Evolutionary conservation across 2,797 vertebrate species (phyloP).

Genomic region (Danio tinwini): DNA sequence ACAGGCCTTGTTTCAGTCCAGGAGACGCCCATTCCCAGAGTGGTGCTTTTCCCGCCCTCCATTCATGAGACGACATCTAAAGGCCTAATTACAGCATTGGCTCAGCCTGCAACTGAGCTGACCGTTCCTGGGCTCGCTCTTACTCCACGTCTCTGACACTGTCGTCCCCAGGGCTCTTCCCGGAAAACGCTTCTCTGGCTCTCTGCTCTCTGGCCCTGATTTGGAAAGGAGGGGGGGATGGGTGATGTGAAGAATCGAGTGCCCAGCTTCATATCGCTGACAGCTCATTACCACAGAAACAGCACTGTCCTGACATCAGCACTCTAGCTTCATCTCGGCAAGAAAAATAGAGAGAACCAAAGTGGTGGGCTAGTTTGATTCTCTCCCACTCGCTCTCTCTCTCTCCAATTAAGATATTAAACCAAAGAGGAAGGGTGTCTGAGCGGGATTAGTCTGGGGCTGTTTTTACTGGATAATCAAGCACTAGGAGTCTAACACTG

Average conservation of each 20-base stretch:
- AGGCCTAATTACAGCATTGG: conserved; percentile 72
- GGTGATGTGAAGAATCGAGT: conserved; percentile 63
- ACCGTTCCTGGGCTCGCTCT: conserved; percentile 20
- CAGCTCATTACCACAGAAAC: conserved; percentile 85
- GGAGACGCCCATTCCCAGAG: background rate
- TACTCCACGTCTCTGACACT: conserved; percentile 62
- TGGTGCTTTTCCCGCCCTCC: background rate
- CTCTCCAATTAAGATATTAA: conserved; percentile 75
- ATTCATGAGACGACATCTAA: conserved; percentile 70
- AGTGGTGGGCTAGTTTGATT: conserved; percentile 38
- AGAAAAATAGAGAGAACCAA: conserved; percentile 58
- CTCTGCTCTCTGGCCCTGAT: conserved; percentile 69
- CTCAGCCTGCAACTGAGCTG: conserved; percentile 59
- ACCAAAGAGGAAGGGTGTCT: conserved; percentile 60
- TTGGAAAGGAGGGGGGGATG: conserved; percentile 63
- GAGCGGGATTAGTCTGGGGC: conserved; percentile 52
- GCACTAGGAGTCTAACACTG: conserved; percentile 34
- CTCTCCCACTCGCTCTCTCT: conserved; percentile 47
- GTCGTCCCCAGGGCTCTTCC: conserved; percentile 72
- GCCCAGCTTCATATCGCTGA: conserved; percentile 80
- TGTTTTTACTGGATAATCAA: conserved; percentile 41
- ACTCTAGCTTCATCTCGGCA: conserved; percentile 65
- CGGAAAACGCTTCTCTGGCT: conserved; percentile 69
- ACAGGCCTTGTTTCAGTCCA: conserved; percentile 62
- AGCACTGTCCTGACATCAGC: conserved; percentile 76